Percentiles rank a stretch among this genome's conserved stretches.
These are phyloP conservation scores for Anguilla anguilla DNA, from an alignment of 2,797 vertebrate species.

Conservation along the genomic window DNA sequence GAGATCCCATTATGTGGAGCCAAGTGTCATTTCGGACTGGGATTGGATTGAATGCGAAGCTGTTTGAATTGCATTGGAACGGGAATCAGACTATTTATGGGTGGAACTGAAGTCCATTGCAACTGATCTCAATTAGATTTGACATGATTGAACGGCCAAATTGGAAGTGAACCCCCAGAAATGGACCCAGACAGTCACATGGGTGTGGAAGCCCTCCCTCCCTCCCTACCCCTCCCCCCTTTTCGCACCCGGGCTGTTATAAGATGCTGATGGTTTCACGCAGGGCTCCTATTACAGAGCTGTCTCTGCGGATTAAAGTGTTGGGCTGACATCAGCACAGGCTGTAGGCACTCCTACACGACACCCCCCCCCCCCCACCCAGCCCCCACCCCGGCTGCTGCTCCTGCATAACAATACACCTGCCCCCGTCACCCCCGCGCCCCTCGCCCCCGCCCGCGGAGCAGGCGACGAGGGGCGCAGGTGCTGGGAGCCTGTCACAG, in stretches of 20 bases:
- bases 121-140: slow-evolving; percentile 58
- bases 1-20: slow-evolving; percentile 52
- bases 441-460: slow-evolving; percentile 24
- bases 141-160: slow-evolving; percentile 56
- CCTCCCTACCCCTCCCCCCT: slow-evolving; percentile 53
- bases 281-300: slow-evolving; percentile 63
- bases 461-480: slow-evolving; percentile 30
- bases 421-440: slow-evolving; percentile 32
- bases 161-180: slow-evolving; percentile 53
- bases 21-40: slow-evolving; percentile 32
- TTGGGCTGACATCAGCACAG: slow-evolving; percentile 55
- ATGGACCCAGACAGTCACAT: slow-evolving; percentile 55
- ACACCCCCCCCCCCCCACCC: slow-evolving; percentile 34
- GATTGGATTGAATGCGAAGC: slow-evolving; percentile 62
- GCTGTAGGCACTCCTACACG: neutral
- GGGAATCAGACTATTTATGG: slow-evolving; percentile 58
- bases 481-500: slow-evolving; percentile 44
- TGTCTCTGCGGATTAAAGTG: slow-evolving; percentile 67
- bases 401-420: slow-evolving; percentile 38
- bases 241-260: slow-evolving; percentile 42
- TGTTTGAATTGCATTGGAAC: slow-evolving; percentile 63
- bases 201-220: slow-evolving; percentile 29
- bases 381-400: slow-evolving; percentile 16
- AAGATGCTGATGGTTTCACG: slow-evolving; percentile 39
- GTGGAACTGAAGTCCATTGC: slow-evolving; percentile 57